phyloP scores from a whole-genome alignment of 2,113 vertebrate genomes.

The Ranitomeya imitator region DNA sequence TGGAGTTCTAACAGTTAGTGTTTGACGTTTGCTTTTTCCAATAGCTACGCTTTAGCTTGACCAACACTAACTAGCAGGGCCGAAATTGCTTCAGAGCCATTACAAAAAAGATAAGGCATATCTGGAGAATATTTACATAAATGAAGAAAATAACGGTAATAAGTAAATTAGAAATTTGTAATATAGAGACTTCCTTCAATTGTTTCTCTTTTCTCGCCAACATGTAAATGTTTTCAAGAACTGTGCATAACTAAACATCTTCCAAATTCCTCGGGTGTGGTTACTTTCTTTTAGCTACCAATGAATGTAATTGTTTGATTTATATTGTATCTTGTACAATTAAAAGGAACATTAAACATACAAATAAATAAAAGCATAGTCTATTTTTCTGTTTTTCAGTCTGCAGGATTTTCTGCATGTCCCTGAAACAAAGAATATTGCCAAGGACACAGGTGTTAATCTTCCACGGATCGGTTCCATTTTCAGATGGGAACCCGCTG shows the following conservation, averaged over 20 bases:
- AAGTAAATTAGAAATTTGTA: not conserved
- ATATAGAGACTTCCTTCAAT: not conserved
- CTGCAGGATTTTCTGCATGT: too few relatives aligned
- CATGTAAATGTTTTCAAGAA: not conserved
- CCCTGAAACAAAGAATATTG: too few relatives aligned
- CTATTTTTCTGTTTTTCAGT: too few relatives aligned
- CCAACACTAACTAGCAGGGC: too few relatives aligned
- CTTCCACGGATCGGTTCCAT: too few relatives aligned
- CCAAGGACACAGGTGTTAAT: too few relatives aligned
- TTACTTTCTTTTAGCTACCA: not conserved
- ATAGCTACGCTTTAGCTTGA: too few relatives aligned
- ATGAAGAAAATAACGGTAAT: not conserved
- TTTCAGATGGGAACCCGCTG: too few relatives aligned
- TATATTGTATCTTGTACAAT: not conserved
- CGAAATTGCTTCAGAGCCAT: too few relatives aligned
- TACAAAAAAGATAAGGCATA: not conserved
- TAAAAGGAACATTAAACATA: not conserved
- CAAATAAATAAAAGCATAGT: too few relatives aligned
- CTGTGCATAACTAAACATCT: not conserved
- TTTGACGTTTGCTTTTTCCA: too few relatives aligned
- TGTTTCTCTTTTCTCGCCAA: not conserved
- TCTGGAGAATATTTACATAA: not conserved
- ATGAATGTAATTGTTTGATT: not conserved
- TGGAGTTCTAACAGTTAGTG: too few relatives aligned
- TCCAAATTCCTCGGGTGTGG: not conserved